These are phyloP conservation scores for Eupithecia pulchellata DNA, from an alignment of 2,888 invertebrate genomes.

Conservation along the genomic window DNA sequence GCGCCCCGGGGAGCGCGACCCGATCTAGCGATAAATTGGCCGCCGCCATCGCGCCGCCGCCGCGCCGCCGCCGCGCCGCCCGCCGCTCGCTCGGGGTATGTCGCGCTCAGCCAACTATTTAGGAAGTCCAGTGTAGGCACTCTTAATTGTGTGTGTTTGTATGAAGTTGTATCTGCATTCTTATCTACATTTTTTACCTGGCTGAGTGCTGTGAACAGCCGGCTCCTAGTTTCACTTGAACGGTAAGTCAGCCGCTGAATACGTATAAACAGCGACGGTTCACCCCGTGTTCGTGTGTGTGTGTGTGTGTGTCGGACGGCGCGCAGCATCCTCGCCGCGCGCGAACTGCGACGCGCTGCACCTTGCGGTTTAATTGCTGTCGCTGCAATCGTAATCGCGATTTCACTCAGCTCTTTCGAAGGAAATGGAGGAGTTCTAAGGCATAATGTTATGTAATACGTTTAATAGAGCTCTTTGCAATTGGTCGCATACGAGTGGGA, in stretches of 20 bases:
- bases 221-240: neutral
- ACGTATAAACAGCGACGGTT: neutral
- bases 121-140: neutral
- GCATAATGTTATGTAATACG: too few species aligned
- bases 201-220: neutral
- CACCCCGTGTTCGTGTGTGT: neutral
- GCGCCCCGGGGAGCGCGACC: constrained; percentile 51
- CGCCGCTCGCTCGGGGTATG: too few species aligned
- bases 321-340: neutral
- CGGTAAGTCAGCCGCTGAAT: constrained; percentile 3
- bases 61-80: neutral
- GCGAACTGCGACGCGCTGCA: too few species aligned
- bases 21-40: constrained; percentile 60
- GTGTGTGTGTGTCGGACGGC: neutral
- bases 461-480: neutral
- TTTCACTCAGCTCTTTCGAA: constrained; percentile 24
- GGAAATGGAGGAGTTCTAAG: constrained; percentile 6
- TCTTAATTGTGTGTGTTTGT: neutral
- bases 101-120: constrained; percentile 23
- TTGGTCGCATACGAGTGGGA: neutral
- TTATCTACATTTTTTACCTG: neutral
- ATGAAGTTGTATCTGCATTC: constrained; percentile 1
- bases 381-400: constrained; percentile 39
- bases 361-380: constrained; percentile 40
- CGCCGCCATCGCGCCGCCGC: constrained; percentile 26